These are phyloP conservation scores for Zeugodacus cucurbitae DNA, from an alignment of 1,140 invertebrate genomes.

Conservation along the genomic window DNA sequence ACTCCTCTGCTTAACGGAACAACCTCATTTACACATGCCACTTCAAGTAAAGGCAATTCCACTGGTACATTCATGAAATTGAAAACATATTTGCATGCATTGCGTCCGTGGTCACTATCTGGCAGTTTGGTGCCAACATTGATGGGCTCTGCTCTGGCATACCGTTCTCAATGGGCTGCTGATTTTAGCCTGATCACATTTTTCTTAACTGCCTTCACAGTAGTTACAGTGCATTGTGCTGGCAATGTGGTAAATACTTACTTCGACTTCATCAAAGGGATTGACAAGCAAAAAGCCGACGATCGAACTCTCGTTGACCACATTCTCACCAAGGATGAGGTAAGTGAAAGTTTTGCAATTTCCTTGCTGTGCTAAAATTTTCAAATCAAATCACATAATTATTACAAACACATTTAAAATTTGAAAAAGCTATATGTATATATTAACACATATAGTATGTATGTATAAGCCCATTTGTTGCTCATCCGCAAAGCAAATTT, in stretches of 20 bases:
- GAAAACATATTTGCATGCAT: conserved; percentile 85
- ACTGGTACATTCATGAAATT: conserved; percentile 80
- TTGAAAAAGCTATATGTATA: no score
- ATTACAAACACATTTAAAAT: no score
- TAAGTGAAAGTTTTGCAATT: conserved; percentile 45
- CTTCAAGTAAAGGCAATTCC: conserved; percentile 17
- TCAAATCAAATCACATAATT: no score
- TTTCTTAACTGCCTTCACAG: conserved; percentile 83
- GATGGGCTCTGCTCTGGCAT: conserved; percentile 84
- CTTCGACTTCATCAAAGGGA: conserved; percentile 93
- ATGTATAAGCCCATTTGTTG: no score
- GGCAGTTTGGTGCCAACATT: conserved; percentile 89
- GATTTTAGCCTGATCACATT: conserved; percentile 84
- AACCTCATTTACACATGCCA: neutral
- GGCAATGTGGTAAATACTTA: conserved; percentile 98
- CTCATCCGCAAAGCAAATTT: no score
- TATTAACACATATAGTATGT: no score
- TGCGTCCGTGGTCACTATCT: conserved; percentile 93
- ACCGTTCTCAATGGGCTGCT: conserved; percentile 76
- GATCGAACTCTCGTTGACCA: conserved; percentile 93
- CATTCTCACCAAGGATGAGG: conserved; percentile 72
- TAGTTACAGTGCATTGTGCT: conserved; percentile 92
- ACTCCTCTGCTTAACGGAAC: neutral
- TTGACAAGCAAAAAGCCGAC: conserved; percentile 91
- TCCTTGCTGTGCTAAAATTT: no score